Evolutionary conservation across 1,140 invertebrate genomes (phyloP).

Genomic region (Eriocheir sinensis): DNA sequence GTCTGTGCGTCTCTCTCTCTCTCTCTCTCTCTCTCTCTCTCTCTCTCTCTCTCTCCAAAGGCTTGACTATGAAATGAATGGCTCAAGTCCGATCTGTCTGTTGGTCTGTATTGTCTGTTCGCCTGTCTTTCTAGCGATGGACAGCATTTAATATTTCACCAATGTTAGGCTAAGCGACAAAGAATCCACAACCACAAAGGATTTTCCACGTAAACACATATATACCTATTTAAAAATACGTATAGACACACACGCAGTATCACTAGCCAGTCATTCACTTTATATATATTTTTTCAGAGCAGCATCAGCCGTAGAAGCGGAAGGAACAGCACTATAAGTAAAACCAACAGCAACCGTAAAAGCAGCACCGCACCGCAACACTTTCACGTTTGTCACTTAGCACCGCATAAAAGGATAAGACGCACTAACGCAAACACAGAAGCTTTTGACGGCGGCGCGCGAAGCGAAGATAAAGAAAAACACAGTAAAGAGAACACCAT

Average conservation of each 20-base stretch:
- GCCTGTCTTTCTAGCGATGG: background rate
- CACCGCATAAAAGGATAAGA: too few species aligned
- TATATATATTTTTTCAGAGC: background rate
- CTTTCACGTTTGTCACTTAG: background rate
- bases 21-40: conserved; percentile 34
- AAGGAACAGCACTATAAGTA: too few species aligned
- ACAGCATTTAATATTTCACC: background rate
- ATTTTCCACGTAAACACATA: background rate
- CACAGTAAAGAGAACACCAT: too few species aligned
- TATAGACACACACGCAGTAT: too few species aligned
- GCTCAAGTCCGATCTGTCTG: too few species aligned
- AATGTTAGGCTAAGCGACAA: background rate
- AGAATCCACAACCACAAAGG: background rate
- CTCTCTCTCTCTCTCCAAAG: conserved; percentile 42
- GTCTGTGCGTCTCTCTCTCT: background rate
- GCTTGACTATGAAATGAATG: too few species aligned
- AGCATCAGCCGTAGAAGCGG: too few species aligned
- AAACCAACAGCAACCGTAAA: background rate
- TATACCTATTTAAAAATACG: background rate
- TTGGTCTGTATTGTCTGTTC: background rate
- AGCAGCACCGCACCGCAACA: too few species aligned
- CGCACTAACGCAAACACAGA: background rate
- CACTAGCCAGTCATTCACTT: too few species aligned
- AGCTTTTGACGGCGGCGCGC: too few species aligned
- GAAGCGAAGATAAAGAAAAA: too few species aligned